These are phyloP conservation scores for Helicoverpa zea DNA, from an alignment of 1,140 invertebrate genomes.

Conservation along the genomic window DNA sequence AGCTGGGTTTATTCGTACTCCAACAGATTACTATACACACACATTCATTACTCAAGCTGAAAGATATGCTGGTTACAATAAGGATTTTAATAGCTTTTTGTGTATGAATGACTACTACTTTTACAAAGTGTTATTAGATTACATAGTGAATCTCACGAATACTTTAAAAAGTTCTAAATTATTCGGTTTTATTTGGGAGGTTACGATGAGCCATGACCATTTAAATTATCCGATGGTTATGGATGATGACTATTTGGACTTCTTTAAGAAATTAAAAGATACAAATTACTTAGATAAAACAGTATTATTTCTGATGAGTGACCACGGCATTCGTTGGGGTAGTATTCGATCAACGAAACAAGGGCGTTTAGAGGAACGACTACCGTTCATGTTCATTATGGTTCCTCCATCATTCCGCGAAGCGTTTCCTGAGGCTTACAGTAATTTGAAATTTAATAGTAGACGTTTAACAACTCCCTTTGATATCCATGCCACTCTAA, in stretches of 20 bases:
- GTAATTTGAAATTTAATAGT: constrained; percentile 91
- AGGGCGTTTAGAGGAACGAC: constrained; percentile 95
- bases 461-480: constrained; percentile 93
- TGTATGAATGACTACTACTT: constrained; percentile 89
- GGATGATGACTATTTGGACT: constrained; percentile 88
- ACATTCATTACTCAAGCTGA: constrained; percentile 90
- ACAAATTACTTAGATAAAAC: constrained; percentile 89
- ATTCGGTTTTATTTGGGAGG: constrained; percentile 94
- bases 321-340: constrained; percentile 97
- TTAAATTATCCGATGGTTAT: constrained; percentile 91
- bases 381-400: constrained; percentile 94
- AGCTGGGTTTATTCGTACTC: constrained; percentile 91
- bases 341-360: constrained; percentile 90
- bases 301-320: constrained; percentile 94
- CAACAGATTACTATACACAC: constrained; percentile 94
- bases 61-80: constrained; percentile 88
- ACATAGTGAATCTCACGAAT: constrained; percentile 87
- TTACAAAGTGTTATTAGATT: constrained; percentile 88
- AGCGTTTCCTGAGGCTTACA: constrained; percentile 88
- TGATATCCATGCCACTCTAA: constrained; percentile 91
- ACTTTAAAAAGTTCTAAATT: constrained; percentile 86
- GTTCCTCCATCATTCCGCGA: constrained; percentile 91
- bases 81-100: constrained; percentile 87
- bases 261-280: constrained; percentile 88
- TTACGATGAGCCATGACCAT: constrained; percentile 92